Evolutionary conservation across 2,888 invertebrate species (phyloP).

Genomic region (Pocota personata): DNA sequence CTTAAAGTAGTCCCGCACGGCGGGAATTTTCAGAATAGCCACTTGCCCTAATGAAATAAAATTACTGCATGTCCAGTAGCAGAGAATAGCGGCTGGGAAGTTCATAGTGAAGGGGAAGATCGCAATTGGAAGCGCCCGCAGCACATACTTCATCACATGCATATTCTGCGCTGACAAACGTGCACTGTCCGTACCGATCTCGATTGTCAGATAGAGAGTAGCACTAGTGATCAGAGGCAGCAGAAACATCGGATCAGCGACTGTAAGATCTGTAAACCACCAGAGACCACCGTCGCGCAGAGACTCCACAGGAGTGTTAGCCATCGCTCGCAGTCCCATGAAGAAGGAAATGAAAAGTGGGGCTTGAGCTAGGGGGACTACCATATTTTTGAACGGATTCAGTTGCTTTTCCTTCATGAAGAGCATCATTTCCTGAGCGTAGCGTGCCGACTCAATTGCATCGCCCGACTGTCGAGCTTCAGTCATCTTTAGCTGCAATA

Average conservation of each 20-base stretch:
- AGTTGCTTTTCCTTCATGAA: constrained; percentile 93
- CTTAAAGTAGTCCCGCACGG: constrained; percentile 89
- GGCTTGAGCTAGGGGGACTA: constrained; percentile 91
- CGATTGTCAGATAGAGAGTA: constrained; percentile 92
- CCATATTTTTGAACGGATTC: constrained; percentile 90
- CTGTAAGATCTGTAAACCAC: constrained; percentile 97
- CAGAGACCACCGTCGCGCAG: constrained; percentile 93
- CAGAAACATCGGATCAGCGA: constrained; percentile 94
- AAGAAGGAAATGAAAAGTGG: constrained; percentile 97
- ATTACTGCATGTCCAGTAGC: constrained; percentile 96
- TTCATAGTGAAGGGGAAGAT: constrained; percentile 93
- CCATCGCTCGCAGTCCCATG: constrained; percentile 93
- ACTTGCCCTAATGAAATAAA: constrained; percentile 93
- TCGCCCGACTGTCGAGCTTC: constrained; percentile 94
- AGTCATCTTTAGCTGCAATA: constrained; percentile 92
- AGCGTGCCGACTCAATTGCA: constrained; percentile 89
- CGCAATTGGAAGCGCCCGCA: constrained; percentile 90
- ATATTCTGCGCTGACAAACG: constrained; percentile 87
- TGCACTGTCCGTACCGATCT: constrained; percentile 91
- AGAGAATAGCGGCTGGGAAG: constrained; percentile 94
- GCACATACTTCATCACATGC: constrained; percentile 88
- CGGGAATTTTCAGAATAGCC: constrained; percentile 88
- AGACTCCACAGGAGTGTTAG: constrained; percentile 95
- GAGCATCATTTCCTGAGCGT: constrained; percentile 89
- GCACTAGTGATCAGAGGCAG: constrained; percentile 93